Percentiles rank a stretch among this genome's conserved stretches.
These are phyloP conservation scores for Plestiodon gilberti DNA, from an alignment of 2,113 vertebrate species.

Conservation along the genomic window DNA sequence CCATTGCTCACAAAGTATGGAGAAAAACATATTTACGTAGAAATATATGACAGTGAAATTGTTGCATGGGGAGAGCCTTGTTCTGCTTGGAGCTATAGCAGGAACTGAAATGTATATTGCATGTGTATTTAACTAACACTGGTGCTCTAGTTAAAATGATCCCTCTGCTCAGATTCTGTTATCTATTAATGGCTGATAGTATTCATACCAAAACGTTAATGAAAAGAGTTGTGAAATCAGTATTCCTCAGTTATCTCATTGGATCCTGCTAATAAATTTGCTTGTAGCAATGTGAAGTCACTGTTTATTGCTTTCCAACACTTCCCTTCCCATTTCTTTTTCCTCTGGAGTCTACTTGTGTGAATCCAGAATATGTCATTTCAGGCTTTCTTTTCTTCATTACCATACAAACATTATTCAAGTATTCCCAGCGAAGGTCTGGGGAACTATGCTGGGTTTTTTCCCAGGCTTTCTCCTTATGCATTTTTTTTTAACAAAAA, in stretches of 20 bases:
- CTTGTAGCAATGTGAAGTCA: not conserved
- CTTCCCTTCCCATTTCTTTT: not conserved
- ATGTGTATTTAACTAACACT: not conserved
- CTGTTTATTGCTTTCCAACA: not conserved
- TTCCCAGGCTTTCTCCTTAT: conserved; percentile 72
- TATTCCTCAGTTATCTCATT: not conserved
- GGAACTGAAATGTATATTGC: conserved; percentile 25
- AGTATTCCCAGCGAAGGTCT: conserved; percentile 72
- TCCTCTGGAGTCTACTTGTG: conserved; percentile 8
- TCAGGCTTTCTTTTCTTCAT: conserved; percentile 57
- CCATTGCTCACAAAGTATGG: not conserved
- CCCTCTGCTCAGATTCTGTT: not conserved
- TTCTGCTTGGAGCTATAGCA: conserved; percentile 28
- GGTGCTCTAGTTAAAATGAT: not conserved
- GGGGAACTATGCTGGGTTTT: conserved; percentile 67
- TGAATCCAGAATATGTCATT: not conserved
- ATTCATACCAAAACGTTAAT: conserved; percentile 12
- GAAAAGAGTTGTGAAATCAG: not conserved
- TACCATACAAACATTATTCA: conserved; percentile 60
- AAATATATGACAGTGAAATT: not conserved
- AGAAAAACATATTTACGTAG: not conserved
- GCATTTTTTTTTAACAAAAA: conserved; percentile 37
- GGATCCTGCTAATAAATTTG: rapidly evolving
- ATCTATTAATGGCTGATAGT: not conserved
- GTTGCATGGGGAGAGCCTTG: not conserved